These are phyloP conservation scores for Calephelis virginiensis DNA, from an alignment of 1,140 invertebrate genomes.

Conservation along the genomic window DNA sequence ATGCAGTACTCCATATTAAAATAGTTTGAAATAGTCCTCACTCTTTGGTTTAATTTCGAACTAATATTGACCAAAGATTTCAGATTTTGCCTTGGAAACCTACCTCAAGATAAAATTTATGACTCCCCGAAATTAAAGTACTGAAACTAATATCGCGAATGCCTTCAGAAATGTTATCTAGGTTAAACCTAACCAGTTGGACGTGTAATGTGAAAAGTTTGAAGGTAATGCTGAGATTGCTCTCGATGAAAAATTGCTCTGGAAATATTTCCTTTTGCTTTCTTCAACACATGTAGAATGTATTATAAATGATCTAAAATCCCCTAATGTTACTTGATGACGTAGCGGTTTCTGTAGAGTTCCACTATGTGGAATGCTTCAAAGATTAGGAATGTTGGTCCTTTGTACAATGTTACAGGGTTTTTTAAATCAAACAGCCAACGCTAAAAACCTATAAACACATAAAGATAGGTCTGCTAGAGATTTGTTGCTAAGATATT, in stretches of 20 bases:
- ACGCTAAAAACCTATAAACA: too few species aligned
- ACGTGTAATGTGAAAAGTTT: constrained; percentile 24
- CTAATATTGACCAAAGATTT: too few species aligned
- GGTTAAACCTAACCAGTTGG: constrained; percentile 19
- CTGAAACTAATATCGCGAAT: constrained; percentile 3
- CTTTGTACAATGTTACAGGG: too few species aligned
- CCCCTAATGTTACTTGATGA: constrained; percentile 3
- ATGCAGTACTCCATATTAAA: too few species aligned
- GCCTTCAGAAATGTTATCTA: constrained; percentile 20
- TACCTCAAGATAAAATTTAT: constrained; percentile 4
- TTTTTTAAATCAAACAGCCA: too few species aligned
- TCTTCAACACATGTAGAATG: constrained; percentile 2
- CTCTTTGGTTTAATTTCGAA: too few species aligned
- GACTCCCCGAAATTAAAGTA: background rate
- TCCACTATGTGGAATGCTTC: background rate
- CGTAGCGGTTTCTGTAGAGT: background rate
- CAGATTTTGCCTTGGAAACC: too few species aligned
- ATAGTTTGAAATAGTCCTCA: too few species aligned
- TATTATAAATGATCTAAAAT: constrained; percentile 16
- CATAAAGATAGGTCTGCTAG: too few species aligned
- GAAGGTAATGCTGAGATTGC: constrained; percentile 20
- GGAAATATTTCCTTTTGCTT: background rate
- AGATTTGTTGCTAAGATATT: too few species aligned
- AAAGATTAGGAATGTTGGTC: too few species aligned
- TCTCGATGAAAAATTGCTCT: constrained; percentile 12